These are phyloP conservation scores for Eospalax fontanierii DNA, from an alignment of 2,797 vertebrate genomes.

Conservation along the genomic window DNA sequence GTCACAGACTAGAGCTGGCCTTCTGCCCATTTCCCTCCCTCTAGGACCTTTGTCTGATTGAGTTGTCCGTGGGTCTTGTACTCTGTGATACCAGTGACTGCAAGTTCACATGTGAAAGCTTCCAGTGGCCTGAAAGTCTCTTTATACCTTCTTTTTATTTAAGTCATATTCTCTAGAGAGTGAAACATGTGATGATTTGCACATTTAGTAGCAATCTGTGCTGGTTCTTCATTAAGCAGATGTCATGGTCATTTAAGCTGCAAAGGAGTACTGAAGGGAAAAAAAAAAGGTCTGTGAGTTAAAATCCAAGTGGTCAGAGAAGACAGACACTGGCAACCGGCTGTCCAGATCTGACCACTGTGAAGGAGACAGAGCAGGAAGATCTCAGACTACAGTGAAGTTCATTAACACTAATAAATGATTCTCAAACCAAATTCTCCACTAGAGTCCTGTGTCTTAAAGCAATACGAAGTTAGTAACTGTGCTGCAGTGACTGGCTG, in stretches of 20 bases:
- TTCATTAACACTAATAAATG: background rate
- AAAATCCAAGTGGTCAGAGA: background rate
- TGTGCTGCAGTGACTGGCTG: background rate
- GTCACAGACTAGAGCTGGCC: too few species aligned
- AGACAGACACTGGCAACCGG: background rate
- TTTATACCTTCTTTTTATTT: background rate
- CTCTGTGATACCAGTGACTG: too few species aligned
- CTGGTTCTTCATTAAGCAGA: background rate
- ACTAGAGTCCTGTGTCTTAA: background rate
- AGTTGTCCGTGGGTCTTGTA: too few species aligned
- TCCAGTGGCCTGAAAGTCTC: too few species aligned
- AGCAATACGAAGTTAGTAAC: background rate
- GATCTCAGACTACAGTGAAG: background rate
- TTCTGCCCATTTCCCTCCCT: too few species aligned
- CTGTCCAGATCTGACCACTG: background rate
- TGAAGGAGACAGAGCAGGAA: background rate
- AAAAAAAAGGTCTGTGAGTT: background rate
- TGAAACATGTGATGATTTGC: background rate
- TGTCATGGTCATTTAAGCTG: background rate
- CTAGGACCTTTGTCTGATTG: too few species aligned
- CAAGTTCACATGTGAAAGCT: too few species aligned
- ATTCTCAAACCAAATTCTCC: background rate
- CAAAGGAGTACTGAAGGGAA: background rate
- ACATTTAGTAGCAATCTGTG: background rate
- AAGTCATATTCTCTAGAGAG: background rate